Base-by-base conservation (phyloP, 2,888 invertebrate species). In the Branchinecta sandiegonensis region DNA sequence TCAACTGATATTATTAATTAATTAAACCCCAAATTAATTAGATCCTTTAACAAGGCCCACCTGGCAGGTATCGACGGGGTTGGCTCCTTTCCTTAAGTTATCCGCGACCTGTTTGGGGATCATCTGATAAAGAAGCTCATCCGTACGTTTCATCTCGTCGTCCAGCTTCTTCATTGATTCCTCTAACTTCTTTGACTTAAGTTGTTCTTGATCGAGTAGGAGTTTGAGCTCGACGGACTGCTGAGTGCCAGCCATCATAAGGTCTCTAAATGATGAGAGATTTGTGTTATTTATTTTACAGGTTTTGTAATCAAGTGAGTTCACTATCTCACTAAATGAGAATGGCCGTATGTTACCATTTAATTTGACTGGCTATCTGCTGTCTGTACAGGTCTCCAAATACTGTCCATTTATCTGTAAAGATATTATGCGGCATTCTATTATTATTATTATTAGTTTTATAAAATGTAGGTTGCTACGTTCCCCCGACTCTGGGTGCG, bases 81-180 rank as follows among this genome's bases (percentile, higher is more conserved):
- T 92, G 78, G 92, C 93, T n/a, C 97, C 97, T 68, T 88, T 87
- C 72, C 96, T 80, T 68, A 97, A 81, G 66, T 94, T 82, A 78
- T 95, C 95, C 0, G 96, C 96, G 8, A 97, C 96, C 76, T 94
- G 91, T 77, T 94, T 94, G 47, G 97, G 97, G 81, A 97, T 95
- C 95, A 97, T 96, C 81, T 97, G 96, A 79, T 97, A 97, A 1
- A 97, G 80, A 46, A 97, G 81, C 74, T 94, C 93, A 76, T 97
- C 96, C 0, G 96, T 96, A 71, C 94, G 83, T 75, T 88, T 86
- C 92, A 96, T 95, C 79, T 96, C 96, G 73, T 90, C 89, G 76
- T 96, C 96, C 72, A 97, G 79, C 76, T 94, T 92, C 73, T 88
- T 83, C 94, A 97, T 96, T 1, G 94, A 94, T 75, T 95, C 94